A percentile compares a stretch with the other conserved stretches of the same genome.
These are phyloP conservation scores for Glaucidium brasilianum DNA, from an alignment of 2,113 vertebrate species.

Conservation along the genomic window DNA sequence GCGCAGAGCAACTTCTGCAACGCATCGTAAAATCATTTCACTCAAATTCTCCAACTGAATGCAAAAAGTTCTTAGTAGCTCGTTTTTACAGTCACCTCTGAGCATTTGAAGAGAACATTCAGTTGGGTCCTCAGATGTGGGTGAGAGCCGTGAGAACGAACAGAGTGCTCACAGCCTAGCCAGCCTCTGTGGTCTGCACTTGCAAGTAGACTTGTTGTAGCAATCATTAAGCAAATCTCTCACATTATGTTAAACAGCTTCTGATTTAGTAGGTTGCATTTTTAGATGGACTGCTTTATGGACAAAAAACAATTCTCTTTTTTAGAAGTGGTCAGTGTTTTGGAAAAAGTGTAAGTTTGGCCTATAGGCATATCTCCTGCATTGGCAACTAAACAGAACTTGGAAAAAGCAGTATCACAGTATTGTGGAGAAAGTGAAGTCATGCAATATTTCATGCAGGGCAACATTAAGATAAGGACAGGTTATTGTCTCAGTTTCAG, in stretches of 20 bases:
- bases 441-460: slow-evolving; percentile 73
- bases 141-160: accelerated
- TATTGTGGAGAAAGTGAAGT: background rate
- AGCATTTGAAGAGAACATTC: background rate
- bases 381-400: background rate
- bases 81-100: accelerated
- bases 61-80: background rate
- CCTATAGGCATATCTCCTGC: background rate
- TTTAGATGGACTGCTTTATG: background rate
- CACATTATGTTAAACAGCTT: accelerated
- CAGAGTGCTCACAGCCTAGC: background rate
- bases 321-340: background rate
- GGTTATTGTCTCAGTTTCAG: background rate
- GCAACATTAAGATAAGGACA: background rate
- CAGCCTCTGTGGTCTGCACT: background rate
- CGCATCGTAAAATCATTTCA: accelerated
- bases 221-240: background rate
- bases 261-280: background rate
- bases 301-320: background rate
- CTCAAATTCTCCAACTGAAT: too few species aligned
- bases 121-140: background rate
- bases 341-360: background rate
- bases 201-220: accelerated
- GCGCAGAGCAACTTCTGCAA: background rate
- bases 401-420: slow-evolving; percentile 52